A percentile compares a stretch with the other conserved stretches of the same genome.
These are phyloP conservation scores for Epirrhoe alternata DNA, from an alignment of 2,888 invertebrate genomes.

Conservation along the genomic window DNA sequence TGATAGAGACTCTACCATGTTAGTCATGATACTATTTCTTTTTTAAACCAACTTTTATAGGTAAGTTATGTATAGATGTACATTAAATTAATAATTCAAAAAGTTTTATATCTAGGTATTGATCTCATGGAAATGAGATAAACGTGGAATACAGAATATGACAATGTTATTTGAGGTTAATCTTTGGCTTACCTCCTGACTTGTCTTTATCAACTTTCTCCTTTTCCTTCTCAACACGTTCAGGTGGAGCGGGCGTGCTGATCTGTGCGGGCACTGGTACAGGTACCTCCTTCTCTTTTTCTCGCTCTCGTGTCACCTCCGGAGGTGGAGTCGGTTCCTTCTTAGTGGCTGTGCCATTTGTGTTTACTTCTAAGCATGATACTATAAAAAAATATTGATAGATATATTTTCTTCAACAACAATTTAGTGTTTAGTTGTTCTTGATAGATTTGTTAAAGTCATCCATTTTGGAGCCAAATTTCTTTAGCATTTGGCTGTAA, in stretches of 20 bases:
- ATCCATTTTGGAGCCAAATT: no score
- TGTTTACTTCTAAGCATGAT: conserved; percentile 77
- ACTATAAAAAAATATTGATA: conserved; percentile 56
- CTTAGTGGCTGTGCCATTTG: conserved; percentile 72
- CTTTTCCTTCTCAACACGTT: conserved; percentile 75
- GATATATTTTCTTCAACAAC: background rate
- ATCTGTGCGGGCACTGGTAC: conserved; percentile 52
- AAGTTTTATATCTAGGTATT: no score
- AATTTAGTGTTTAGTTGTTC: background rate
- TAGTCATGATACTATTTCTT: no score
- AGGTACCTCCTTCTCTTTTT: conserved; percentile 61
- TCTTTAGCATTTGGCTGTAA: no score
- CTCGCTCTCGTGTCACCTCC: conserved; percentile 54
- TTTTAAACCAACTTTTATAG: no score
- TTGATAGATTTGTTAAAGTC: no score
- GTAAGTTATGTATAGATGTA: no score
- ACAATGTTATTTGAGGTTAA: no score
- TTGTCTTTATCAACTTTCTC: conserved; percentile 79
- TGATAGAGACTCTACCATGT: no score
- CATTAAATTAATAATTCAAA: no score
- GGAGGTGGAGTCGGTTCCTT: conserved; percentile 68
- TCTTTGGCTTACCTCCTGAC: conserved; percentile 72
- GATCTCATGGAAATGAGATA: no score
- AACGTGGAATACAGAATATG: no score
- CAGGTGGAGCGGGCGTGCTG: conserved; percentile 63